Evolutionary conservation across 2,888 invertebrate species (phyloP), one percentile per base, ranked within the genome.

Genomic region (Hartigia nigra): DNA sequence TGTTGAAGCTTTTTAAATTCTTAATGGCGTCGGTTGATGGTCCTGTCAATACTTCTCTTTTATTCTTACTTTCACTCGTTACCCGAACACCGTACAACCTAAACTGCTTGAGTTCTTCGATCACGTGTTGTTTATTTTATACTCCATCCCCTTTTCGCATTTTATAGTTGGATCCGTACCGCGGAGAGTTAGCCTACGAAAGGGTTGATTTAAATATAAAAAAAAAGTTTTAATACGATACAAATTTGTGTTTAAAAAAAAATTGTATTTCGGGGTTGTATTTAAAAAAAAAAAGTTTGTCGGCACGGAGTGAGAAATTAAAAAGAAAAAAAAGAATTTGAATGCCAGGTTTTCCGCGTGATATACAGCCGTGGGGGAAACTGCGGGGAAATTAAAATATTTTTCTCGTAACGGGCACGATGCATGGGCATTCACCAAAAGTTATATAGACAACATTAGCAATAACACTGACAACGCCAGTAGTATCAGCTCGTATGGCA

Each of bases 1-100:
- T 81, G 76, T 78, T 77, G 82, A 83, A 87, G 85, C 84, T 84
- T 84, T 86, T 86, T 86, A 85, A 86, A 55, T 23, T 55, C 23
- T 9, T 23, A 55, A 55, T 55, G 55, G 55, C 55, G 23, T 23
- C 55, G 23, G 2, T 23, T 23, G 39, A 14, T 0, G 4, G 4
- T 39, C 14, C 14, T 14, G 39, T 39, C 39, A 23, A 55, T 55
- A 55, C 23, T 23, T 55, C 9, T 55, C 9, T 34, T 34, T 1
- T 23, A 23, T 55, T 23, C 14, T 23, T 55, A 1, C 5, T 55
- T 55, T 23, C 5, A 5, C 23, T 9, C 23, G 9, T 55, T 55
- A 55, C 1, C 5, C 14, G 14, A 55, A 23, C 14, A 55, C 0
- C 23, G 39, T 9, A 39, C 14, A 55, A 23, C 23, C 23, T 1